Percentiles rank a stretch among this genome's conserved stretches.
Conservation (phyloP, 1,140 invertebrate species). For the Rhagoletis zephyria region DNA sequence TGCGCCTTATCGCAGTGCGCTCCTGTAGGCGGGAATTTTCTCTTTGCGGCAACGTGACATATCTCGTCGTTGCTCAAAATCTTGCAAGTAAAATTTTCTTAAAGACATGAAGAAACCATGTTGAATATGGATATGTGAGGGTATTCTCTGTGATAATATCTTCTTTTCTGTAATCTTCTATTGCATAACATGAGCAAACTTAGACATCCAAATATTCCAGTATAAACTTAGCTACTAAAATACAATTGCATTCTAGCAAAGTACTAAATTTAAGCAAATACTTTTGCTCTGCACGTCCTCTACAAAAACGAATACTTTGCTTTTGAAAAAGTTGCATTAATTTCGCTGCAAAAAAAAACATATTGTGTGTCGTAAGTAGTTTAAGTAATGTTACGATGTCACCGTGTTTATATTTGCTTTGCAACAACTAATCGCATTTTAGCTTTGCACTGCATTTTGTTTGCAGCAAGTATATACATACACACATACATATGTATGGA, state of each 20-base stretch:
- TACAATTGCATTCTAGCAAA: not conserved
- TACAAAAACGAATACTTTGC: not conserved
- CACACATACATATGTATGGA: not conserved
- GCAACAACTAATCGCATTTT: constrained; percentile 36
- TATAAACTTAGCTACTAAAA: too few relatives aligned
- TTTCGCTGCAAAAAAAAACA: not conserved
- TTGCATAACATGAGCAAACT: too few relatives aligned
- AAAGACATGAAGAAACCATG: too few relatives aligned
- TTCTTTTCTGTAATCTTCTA: too few relatives aligned
- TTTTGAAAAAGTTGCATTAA: not conserved
- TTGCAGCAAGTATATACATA: too few relatives aligned
- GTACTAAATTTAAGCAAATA: not conserved
- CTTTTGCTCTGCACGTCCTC: not conserved
- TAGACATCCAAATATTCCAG: not conserved
- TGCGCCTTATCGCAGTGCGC: too few relatives aligned
- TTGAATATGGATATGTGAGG: too few relatives aligned
- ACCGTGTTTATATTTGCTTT: not conserved
- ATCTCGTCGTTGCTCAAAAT: too few relatives aligned
- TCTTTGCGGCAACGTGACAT: too few relatives aligned
- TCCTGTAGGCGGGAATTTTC: too few relatives aligned
- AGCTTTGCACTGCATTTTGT: not conserved
- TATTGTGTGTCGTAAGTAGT: not conserved
- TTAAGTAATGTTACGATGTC: not conserved
- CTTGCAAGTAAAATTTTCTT: too few relatives aligned
- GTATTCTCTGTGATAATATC: too few relatives aligned